Percentiles rank a stretch among this genome's conserved stretches.
phyloP scores from a whole-genome alignment of 2,888 invertebrate genomes.

The Trichopria drosophilae region DNA sequence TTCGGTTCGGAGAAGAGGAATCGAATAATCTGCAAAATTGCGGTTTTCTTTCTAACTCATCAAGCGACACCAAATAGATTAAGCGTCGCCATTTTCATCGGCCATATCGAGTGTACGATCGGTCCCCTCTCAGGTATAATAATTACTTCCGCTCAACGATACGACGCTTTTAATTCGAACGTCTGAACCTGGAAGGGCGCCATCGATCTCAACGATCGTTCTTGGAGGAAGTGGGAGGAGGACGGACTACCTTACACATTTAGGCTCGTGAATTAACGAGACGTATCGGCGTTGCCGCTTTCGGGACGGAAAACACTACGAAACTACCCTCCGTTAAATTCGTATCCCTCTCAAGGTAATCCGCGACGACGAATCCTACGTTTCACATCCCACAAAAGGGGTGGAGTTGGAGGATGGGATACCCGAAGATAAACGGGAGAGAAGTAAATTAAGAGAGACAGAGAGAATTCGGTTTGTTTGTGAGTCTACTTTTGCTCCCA shows the following conservation, averaged over 20 bases:
- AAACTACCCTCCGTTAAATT: slow-evolving; percentile 17
- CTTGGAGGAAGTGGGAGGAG: slow-evolving; percentile 27
- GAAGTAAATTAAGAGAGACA: too few relatives aligned
- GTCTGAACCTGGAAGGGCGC: slow-evolving; percentile 33
- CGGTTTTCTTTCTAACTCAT: too few relatives aligned
- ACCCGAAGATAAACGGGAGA: too few relatives aligned
- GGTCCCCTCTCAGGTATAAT: slow-evolving; percentile 20
- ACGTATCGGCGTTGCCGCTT: slow-evolving; percentile 43
- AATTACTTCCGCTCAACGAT: slow-evolving; percentile 40
- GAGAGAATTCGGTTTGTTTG: slow-evolving; percentile 53
- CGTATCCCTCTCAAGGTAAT: slow-evolving; percentile 37
- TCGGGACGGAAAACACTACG: slow-evolving; percentile 21
- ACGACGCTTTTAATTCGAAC: slow-evolving; percentile 47
- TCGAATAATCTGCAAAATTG: too few relatives aligned
- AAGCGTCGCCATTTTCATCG: too few relatives aligned
- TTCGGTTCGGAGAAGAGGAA: too few relatives aligned
- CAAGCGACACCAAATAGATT: too few relatives aligned
- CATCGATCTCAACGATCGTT: slow-evolving; percentile 34
- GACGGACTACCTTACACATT: slow-evolving; percentile 20
- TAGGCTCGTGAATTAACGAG: slow-evolving; percentile 50
- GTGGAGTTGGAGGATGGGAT: too few relatives aligned
- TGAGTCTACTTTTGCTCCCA: slow-evolving; percentile 47
- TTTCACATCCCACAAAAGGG: slow-evolving; percentile 31
- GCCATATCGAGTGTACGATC: too few relatives aligned
- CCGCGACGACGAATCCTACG: slow-evolving; percentile 10